Conservation (phyloP, 1,140 invertebrate genomes). For the Cyphomyrmex costatus region DNA sequence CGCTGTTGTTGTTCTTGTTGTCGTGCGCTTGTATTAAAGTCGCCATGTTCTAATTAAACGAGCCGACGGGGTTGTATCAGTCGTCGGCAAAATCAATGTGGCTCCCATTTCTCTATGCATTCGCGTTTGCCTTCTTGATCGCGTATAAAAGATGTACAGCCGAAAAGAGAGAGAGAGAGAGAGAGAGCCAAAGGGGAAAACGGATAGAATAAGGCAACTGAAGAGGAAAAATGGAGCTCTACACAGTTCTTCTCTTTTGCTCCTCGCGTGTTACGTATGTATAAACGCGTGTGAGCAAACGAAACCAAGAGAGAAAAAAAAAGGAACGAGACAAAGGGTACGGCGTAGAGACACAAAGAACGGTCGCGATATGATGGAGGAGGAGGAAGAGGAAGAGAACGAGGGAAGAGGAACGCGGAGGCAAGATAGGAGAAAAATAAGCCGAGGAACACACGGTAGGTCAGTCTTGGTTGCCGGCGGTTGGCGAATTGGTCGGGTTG, state of each 20-base stretch:
- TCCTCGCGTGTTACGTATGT: background rate
- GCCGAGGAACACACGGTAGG: conserved; percentile 74
- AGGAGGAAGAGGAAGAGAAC: conserved; percentile 4
- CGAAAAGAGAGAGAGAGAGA: background rate
- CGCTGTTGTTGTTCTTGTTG: conserved; percentile 86
- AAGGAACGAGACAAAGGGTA: conserved; percentile 21
- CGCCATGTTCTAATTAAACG: conserved; percentile 86
- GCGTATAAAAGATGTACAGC: background rate
- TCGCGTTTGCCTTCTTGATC: conserved; percentile 18
- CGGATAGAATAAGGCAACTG: background rate
- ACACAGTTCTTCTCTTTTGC: background rate
- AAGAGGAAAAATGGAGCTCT: background rate
- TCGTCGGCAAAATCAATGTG: conserved; percentile 85
- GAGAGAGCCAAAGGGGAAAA: background rate
- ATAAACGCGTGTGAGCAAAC: conserved; percentile 37
- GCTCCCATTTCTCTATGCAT: conserved; percentile 65
- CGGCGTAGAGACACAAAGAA: conserved; percentile 62
- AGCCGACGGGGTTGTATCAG: conserved; percentile 86
- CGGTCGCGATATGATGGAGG: conserved; percentile 17
- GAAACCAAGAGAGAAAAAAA: conserved; percentile 51
- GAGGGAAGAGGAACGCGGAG: conserved; percentile 44
- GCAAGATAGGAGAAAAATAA: conserved; percentile 65
- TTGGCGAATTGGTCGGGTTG: conserved; percentile 85
- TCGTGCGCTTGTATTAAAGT: conserved; percentile 86
- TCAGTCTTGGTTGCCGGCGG: conserved; percentile 82